These are phyloP conservation scores for Pseudachorutes palmiensis DNA, from an alignment of 1,140 invertebrate species.

Conservation along the genomic window DNA sequence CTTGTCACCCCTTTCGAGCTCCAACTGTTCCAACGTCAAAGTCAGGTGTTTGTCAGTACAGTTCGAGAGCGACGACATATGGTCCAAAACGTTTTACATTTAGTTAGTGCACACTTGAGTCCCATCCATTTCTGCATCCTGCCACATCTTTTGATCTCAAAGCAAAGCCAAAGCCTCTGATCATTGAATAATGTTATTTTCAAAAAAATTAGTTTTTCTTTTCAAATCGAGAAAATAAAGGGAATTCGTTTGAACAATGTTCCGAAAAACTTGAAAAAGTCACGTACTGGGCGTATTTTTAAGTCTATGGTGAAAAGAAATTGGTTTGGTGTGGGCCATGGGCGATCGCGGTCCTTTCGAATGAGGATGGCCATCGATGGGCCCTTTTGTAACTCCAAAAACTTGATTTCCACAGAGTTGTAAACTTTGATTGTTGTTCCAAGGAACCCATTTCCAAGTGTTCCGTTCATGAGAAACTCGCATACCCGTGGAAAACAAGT, in stretches of 20 bases:
- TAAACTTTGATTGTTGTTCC: not conserved
- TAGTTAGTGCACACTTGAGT: no score
- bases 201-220: constrained; percentile 11
- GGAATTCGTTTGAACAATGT: no score
- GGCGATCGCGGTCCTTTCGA: not conserved
- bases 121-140: no score
- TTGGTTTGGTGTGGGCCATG: not conserved
- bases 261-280: constrained; percentile 27
- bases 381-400: not conserved
- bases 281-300: constrained; percentile 23
- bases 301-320: no score
- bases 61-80: not conserved
- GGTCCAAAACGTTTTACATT: no score
- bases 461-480: not conserved
- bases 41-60: not conserved
- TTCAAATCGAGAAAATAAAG: not conserved
- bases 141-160: no score
- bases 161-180: no score
- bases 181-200: no score
- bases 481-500: not conserved
- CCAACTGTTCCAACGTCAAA: not conserved
- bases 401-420: not conserved
- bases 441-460: constrained; percentile 1
- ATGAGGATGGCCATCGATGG: not conserved
- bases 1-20: not conserved